These are phyloP conservation scores for Athene cunicularia DNA, from an alignment of 2,113 vertebrate species.

Conservation along the genomic window DNA sequence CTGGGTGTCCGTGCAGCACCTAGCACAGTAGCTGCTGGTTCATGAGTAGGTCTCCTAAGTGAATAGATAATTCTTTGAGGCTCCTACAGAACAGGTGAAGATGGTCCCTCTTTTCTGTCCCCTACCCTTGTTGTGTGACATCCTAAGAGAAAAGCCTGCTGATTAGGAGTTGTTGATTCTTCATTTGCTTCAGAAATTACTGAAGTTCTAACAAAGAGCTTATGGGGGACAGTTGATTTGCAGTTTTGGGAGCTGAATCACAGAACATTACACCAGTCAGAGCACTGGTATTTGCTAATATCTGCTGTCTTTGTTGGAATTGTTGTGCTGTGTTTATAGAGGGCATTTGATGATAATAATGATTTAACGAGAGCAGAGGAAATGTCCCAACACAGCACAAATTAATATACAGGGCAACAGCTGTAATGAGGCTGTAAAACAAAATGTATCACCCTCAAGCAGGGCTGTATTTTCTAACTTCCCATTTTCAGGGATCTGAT, in stretches of 20 bases:
- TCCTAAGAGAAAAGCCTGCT: neutral
- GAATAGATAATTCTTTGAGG: neutral
- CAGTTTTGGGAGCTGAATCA: neutral
- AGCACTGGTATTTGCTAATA: neutral
- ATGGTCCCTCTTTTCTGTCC: neutral
- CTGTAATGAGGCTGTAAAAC: neutral
- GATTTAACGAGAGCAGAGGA: neutral
- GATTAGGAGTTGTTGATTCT: neutral
- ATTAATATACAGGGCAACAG: neutral
- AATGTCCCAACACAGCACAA: neutral
- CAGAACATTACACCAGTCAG: neutral
- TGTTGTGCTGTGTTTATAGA: neutral
- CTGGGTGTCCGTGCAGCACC: neutral
- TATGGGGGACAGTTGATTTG: neutral
- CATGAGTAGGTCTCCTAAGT: neutral
- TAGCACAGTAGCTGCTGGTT: neutral
- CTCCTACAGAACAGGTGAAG: neutral
- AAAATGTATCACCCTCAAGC: neutral
- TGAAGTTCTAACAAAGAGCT: neutral
- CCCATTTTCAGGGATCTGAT: neutral
- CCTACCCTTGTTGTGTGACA: neutral
- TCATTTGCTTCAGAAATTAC: neutral
- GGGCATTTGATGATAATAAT: neutral
- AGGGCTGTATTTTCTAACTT: neutral
- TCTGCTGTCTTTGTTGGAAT: neutral